Base-by-base conservation (phyloP, 2,888 invertebrate genomes). In the Dolomedes plantarius region DNA sequence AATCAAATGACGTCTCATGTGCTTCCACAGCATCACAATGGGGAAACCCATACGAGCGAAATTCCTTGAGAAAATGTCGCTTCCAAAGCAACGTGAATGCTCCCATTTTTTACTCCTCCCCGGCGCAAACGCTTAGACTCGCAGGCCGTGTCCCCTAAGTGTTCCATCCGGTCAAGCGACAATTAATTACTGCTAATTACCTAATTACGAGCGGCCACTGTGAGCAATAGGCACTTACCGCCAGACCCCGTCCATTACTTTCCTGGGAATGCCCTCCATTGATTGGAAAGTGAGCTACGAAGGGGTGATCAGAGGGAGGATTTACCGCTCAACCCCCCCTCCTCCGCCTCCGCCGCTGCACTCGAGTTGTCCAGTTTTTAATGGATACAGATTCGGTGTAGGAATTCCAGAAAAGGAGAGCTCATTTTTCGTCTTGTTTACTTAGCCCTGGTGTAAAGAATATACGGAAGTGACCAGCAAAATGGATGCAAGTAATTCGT, bases 151-250 rank as follows among this genome's bases (percentile, higher is more conserved):
- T 19, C 56, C 39, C 76, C 76, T 50, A 78, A 85, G 77, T 73
- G 74, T 79, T 81, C 77, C 77, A 67, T 76, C 64, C 64, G 81
- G 81, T 87, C 77, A 77, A 72, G 69, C 74, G 71, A 81, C 87
- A 87, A 87, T 87, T 87, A 81, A 87, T 87, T 82, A 87, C 77
- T 77, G 87, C 82, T 87, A 87, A 87, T 87, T 87, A 82, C 87
- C 87, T 87, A 87, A 87, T 87, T 87, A 87, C 87, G 27, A 65
- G 62, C 36, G 50, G 68, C 77, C 69, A 71, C 32, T 41, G 46
- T 36, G 73, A 46, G 31, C 32, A 67, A 68, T 74, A 75, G 71
- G 68, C 86, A 79, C 86, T 79, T 86, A 79, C 74, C 27, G 67
- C 29, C 46, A 68, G 64, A 27, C 29, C 41, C 72, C 36, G 78